Evolutionary conservation across 1,140 invertebrate genomes (phyloP), one percentile per base, ranked within the genome.

Genomic region (Adelges cooleyi): DNA sequence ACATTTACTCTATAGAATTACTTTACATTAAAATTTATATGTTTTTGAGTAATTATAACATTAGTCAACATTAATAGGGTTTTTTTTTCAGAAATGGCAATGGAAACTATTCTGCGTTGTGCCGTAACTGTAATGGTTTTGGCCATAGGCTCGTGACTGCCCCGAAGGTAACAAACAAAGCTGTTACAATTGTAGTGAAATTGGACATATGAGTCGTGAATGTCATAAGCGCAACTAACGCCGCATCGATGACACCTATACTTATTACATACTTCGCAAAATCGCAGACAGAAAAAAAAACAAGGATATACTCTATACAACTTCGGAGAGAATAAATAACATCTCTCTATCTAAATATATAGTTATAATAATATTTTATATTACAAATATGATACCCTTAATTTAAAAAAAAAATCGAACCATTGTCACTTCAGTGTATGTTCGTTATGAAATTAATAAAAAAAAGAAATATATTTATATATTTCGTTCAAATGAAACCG

Each of bases 61-160:
- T 6, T n/a, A n/a, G n/a, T n/a, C n/a, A n/a, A n/a, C n/a, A n/a
- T n/a, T n/a, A n/a, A n/a, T n/a, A n/a, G n/a, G n/a, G n/a, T n/a
- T n/a, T n/a, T n/a, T n/a, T n/a, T 65, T 65, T 27, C 20, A 51
- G 54, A 50, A 67, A 67, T 40, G 48, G 33, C n/a, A 20, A 44
- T 36, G 44, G 51, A 40, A 49, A 56, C 36, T 62, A 50, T 51
- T 59, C 53, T 3, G 53, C 54, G 9, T 46, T 42, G 17, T 67
- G 66, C 25, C 54, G 54, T 56, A 67, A 67, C 33, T 67, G 66
- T 27, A 67, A 67, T 33, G 42, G 36, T 48, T 46, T 44, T 65
- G 67, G 67, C 29, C 67, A 68, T 54, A 65, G 59, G 67, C 67
- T 44, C 59, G 67, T 25, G 59, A 65, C 38, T 68, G 67, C 25